Conservation (phyloP, 2,888 invertebrate genomes). For the Gymnosoma rotundatum region DNA sequence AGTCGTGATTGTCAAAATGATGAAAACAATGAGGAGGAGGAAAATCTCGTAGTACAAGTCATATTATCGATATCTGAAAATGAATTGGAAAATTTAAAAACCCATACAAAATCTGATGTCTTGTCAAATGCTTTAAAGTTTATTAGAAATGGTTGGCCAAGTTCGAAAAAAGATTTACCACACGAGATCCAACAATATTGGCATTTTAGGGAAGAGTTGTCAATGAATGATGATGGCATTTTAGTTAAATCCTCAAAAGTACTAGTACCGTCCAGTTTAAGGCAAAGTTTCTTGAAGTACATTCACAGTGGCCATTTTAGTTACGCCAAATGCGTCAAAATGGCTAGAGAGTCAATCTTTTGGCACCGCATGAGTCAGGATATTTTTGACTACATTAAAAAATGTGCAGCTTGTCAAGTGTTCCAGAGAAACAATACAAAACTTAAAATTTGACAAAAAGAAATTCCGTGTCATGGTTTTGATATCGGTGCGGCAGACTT, state of each 20-base stretch:
- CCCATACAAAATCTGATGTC: background rate
- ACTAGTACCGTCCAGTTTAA: background rate
- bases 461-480: no score
- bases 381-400: background rate
- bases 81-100: slow-evolving; percentile 10
- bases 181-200: background rate
- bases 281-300: background rate
- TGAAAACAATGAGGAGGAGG: slow-evolving; percentile 1
- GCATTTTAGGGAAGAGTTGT: slow-evolving; percentile 15
- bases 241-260: slow-evolving; percentile 9
- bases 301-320: slow-evolving; percentile 17
- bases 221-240: slow-evolving; percentile 6
- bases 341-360: slow-evolving; percentile 10
- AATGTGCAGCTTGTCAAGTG: slow-evolving; percentile 7
- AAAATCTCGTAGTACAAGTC: slow-evolving; percentile 3
- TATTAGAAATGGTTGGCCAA: background rate
- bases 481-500: background rate
- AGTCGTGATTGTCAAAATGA: slow-evolving; percentile 15
- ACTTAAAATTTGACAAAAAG: no score
- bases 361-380: slow-evolving; percentile 1
- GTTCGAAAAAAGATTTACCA: background rate
- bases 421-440: background rate
- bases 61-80: slow-evolving; percentile 8
- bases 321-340: slow-evolving; percentile 19
- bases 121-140: background rate